These are phyloP conservation scores for Schizaphis graminum DNA, from an alignment of 2,888 invertebrate species.

Conservation along the genomic window DNA sequence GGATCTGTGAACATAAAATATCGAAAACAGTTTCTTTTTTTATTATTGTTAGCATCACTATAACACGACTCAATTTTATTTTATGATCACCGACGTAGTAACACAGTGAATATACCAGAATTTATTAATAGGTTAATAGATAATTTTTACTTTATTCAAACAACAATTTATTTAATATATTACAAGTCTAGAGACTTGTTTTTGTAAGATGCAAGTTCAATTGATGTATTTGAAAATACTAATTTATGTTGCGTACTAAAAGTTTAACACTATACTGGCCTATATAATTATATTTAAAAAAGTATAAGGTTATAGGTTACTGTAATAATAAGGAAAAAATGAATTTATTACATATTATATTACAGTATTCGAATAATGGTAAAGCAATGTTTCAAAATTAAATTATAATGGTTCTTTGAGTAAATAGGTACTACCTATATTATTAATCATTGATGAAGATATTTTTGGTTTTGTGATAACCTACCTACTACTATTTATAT, in stretches of 20 bases:
- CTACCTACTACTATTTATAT: neutral
- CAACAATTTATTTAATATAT: too few species aligned
- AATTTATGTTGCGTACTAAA: neutral
- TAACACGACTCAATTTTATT: neutral
- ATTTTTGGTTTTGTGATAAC: neutral
- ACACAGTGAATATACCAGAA: too few species aligned
- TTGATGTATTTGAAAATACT: too few species aligned
- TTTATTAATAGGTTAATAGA: too few species aligned
- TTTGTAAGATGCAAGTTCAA: too few species aligned
- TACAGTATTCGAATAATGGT: neutral
- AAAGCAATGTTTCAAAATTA: neutral
- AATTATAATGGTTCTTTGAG: neutral
- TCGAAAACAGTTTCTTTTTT: neutral
- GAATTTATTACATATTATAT: neutral
- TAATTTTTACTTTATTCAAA: too few species aligned
- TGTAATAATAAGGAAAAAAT: neutral
- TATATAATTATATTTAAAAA: neutral
- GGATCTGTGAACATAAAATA: conserved; percentile 46
- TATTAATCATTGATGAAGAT: neutral
- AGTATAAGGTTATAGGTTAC: neutral
- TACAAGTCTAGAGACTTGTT: too few species aligned
- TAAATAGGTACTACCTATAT: neutral
- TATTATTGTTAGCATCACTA: neutral
- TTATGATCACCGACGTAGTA: neutral
- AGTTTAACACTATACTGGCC: neutral